A percentile compares a stretch with the other conserved stretches of the same genome.
Evolutionary conservation across 2,113 vertebrate genomes (phyloP).

Genomic region (Pygoscelis adeliae): DNA sequence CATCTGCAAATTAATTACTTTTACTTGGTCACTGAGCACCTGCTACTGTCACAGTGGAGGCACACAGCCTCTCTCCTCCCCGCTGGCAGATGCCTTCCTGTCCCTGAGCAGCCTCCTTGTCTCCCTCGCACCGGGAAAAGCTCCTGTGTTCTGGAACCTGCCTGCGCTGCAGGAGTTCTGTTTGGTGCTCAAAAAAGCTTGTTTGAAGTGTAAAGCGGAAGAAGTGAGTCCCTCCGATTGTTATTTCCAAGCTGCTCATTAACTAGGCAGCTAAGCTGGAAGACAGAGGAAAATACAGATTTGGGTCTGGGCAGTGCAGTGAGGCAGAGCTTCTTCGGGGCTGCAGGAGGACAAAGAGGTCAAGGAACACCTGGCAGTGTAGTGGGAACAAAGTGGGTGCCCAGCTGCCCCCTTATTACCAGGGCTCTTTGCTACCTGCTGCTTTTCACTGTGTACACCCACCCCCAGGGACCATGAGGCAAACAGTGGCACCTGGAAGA

Average conservation of each 20-base stretch:
- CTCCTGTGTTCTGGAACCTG: not conserved
- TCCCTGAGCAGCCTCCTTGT: not conserved
- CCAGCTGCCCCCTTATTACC: not conserved
- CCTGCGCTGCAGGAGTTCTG: not conserved
- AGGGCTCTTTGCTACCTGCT: not conserved
- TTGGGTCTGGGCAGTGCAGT: not conserved
- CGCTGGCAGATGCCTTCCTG: not conserved
- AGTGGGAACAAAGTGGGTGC: not conserved
- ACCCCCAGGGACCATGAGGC: not conserved
- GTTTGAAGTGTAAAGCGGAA: slow-evolving; percentile 34
- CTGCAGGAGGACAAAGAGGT: not conserved
- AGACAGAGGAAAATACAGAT: not conserved
- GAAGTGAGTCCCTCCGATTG: not conserved
- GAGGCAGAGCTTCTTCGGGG: not conserved
- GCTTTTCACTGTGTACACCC: not conserved
- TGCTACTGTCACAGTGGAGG: not conserved
- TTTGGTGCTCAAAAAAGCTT: slow-evolving; percentile 15
- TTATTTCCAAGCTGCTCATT: not conserved
- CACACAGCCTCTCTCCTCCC: not conserved
- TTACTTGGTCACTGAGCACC: not conserved
- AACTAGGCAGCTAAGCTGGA: not conserved
- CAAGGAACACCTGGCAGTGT: not conserved
- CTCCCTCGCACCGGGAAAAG: not conserved
- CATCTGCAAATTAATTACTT: slow-evolving; percentile 22
- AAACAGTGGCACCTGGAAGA: not conserved